Conservation (phyloP, 2,888 invertebrate genomes). For the Lepetodrilus schrolli region DNA sequence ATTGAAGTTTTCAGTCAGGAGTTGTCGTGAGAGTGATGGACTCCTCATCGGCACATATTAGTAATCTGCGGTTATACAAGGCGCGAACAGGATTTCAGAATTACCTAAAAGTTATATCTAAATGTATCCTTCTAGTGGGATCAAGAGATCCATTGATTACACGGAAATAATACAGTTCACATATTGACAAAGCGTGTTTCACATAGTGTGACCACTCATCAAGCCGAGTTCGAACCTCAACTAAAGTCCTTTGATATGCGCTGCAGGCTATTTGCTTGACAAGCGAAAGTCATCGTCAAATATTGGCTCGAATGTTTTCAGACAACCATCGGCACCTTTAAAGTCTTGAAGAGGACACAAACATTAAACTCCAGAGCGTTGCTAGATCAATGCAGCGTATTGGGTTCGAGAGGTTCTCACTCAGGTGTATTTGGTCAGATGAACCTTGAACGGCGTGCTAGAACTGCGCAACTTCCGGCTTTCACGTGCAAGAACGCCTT, state of each 20-base stretch:
- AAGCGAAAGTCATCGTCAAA: slow-evolving; percentile 34
- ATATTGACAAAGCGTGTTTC: slow-evolving; percentile 34
- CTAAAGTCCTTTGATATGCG: slow-evolving; percentile 33
- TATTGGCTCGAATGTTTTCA: slow-evolving; percentile 33
- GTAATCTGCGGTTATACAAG: slow-evolving; percentile 20
- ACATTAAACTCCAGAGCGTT: slow-evolving; percentile 24
- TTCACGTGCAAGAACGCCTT: slow-evolving; percentile 23
- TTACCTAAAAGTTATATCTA: slow-evolving; percentile 29
- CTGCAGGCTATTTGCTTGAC: slow-evolving; percentile 30
- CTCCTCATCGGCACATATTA: background rate
- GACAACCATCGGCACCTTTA: slow-evolving; percentile 32
- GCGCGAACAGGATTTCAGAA: slow-evolving; percentile 22
- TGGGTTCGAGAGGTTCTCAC: background rate
- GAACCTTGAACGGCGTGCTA: slow-evolving; percentile 22
- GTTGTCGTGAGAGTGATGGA: background rate
- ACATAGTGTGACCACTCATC: slow-evolving; percentile 27
- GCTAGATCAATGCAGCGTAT: slow-evolving; percentile 31
- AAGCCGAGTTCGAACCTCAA: slow-evolving; percentile 11
- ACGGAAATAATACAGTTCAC: slow-evolving; percentile 32
- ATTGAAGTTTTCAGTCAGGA: background rate
- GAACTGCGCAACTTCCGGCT: slow-evolving; percentile 18
- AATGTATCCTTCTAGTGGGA: slow-evolving; percentile 28
- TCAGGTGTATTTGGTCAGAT: slow-evolving; percentile 30
- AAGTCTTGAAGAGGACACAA: slow-evolving; percentile 32
- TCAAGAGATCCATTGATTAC: slow-evolving; percentile 21